These are phyloP conservation scores for Drosophila picticornis DNA, from an alignment of 2,888 invertebrate species.

Conservation along the genomic window DNA sequence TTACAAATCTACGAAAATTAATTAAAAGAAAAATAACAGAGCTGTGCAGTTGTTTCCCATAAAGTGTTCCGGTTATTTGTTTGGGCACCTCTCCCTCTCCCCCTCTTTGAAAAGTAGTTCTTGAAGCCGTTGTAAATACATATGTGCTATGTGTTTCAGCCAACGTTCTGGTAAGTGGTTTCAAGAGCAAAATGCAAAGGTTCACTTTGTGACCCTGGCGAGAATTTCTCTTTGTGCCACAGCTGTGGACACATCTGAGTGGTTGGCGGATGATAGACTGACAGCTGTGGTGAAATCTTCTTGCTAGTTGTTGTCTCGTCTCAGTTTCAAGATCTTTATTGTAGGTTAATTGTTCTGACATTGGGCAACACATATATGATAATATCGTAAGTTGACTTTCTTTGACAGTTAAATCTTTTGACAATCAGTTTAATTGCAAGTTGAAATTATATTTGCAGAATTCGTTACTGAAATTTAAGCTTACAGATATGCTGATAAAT, in stretches of 20 bases:
- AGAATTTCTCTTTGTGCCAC: slow-evolving; percentile 67
- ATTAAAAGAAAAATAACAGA: slow-evolving; percentile 41
- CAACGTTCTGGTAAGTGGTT: slow-evolving; percentile 67
- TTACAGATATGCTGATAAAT: slow-evolving; percentile 50
- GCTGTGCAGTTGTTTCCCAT: slow-evolving; percentile 47
- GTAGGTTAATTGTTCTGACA: slow-evolving; percentile 79
- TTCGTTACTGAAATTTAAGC: slow-evolving; percentile 23
- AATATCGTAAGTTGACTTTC: slow-evolving; percentile 62
- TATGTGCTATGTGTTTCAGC: slow-evolving; percentile 30
- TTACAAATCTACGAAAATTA: slow-evolving; percentile 17
- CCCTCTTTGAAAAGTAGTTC: slow-evolving; percentile 43
- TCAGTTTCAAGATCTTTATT: slow-evolving; percentile 73
- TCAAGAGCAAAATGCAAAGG: slow-evolving; percentile 61
- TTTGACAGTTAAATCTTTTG: slow-evolving; percentile 62
- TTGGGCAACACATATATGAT: slow-evolving; percentile 66
- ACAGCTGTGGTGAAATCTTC: slow-evolving; percentile 69
- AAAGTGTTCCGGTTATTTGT: slow-evolving; percentile 59
- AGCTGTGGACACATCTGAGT: slow-evolving; percentile 45
- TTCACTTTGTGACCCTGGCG: slow-evolving; percentile 62
- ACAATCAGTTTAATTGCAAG: slow-evolving; percentile 51
- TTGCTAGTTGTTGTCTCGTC: slow-evolving; percentile 34
- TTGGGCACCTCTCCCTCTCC: slow-evolving; percentile 2
- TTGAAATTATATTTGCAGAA: slow-evolving; percentile 19
- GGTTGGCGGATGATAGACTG: slow-evolving; percentile 43
- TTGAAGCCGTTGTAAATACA: slow-evolving; percentile 6